These are phyloP conservation scores for Lontra canadensis DNA, from an alignment of 2,113 vertebrate genomes.

Conservation along the genomic window DNA sequence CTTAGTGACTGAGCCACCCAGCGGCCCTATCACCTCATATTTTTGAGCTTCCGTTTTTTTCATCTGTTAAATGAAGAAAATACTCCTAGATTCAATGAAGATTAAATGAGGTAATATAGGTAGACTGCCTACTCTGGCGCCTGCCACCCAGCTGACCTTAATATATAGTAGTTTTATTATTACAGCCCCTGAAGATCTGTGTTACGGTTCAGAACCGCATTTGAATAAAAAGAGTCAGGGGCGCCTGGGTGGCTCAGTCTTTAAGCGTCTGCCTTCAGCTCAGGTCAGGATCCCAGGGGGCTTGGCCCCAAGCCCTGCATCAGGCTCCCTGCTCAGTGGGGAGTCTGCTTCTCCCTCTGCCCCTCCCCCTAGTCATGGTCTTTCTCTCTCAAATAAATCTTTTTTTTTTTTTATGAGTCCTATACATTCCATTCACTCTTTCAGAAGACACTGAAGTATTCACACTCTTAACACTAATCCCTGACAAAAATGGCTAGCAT, in stretches of 20 bases:
- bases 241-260: neutral
- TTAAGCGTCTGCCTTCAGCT: neutral
- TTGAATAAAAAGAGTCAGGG: neutral
- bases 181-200: neutral
- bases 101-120: neutral
- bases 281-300: neutral
- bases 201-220: neutral
- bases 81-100: neutral
- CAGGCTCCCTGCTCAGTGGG: neutral
- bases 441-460: neutral
- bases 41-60: neutral
- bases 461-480: neutral
- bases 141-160: neutral
- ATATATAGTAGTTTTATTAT: neutral
- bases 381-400: neutral
- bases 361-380: neutral
- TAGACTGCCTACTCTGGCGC: neutral
- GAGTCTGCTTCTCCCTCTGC: neutral
- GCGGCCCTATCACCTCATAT: neutral
- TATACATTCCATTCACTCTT: neutral
- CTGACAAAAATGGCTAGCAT: neutral
- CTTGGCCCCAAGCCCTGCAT: neutral
- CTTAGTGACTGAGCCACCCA: too few species aligned
- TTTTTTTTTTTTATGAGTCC: neutral
- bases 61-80: conserved; percentile 16